Base-by-base conservation (phyloP, 2,797 vertebrate species). In the Chanos chanos region DNA sequence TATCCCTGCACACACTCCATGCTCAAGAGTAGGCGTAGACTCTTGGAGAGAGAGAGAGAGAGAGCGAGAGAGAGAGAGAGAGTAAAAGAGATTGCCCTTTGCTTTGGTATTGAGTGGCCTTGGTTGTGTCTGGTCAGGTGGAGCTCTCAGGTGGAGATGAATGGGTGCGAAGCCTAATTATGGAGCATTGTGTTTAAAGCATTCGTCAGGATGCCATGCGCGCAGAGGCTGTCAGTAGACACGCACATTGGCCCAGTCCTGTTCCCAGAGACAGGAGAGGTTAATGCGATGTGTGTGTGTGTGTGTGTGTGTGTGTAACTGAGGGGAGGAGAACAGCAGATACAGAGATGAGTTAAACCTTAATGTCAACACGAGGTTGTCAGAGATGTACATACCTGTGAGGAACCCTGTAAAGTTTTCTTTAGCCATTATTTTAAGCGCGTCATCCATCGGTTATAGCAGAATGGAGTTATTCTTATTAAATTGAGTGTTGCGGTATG, bases 271-370 rank as follows among this genome's bases (percentile, higher is more conserved):
- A 52, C 24, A 18, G 37, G 13, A 44, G 18, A 64, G 60, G 61
- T 61, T 60, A 61, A 74, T 52, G 18, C 22, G 27, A 3, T 31
- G 24, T 52, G 45, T 52, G 66, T 25, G 18, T 3, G 19, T 15
- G 13, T 5, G 16, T 36, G 7, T 50, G 6, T 60, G 18, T 52
- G 28, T 53, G 27, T 45, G 21, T 71, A 50, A 1, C n/a, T 55
- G 3, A n/a, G 76, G 95, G 95, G 89, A 68, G 95, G 96, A 43
- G 90, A 92, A 47, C 94, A 94, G 0, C 81, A 15, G 31, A 21
- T n/a, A 13, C 40, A 44, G 19, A 56, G 47, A 36, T 61, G 47
- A 16, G 30, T 8, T 9, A 4, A n/a, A n/a, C 1, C 19, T 40
- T 10, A 60, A 31, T 22, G 16, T n/a, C n/a, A n/a, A n/a, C n/a